Evolutionary conservation across 2,797 vertebrate species (phyloP).

Genomic region (Euphonia xanthogaster): DNA sequence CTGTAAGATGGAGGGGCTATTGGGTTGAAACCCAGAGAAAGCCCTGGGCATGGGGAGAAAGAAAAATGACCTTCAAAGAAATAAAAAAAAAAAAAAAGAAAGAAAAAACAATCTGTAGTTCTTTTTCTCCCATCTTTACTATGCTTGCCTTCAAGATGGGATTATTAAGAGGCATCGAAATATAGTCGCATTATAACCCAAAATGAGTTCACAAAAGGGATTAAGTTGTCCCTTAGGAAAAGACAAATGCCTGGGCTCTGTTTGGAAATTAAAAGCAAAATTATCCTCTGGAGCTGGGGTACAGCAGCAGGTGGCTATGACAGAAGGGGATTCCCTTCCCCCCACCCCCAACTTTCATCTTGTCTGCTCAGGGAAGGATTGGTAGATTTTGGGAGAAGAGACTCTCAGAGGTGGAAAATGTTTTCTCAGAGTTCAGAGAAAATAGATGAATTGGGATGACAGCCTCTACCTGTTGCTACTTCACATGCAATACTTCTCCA

Average conservation of each 20-base stretch:
- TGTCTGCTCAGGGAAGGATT: not conserved
- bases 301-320: rapidly evolving
- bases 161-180: not conserved
- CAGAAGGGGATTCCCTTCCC: not conserved
- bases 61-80: not conserved
- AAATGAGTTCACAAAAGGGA: not conserved
- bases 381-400: not conserved
- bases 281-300: not conserved
- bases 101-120: not conserved
- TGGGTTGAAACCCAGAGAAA: not conserved
- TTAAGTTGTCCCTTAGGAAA: not conserved
- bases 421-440: not conserved
- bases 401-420: not conserved
- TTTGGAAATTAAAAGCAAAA: not conserved
- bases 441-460: not conserved
- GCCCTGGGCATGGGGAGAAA: not conserved
- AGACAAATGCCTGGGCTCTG: not conserved
- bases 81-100: not conserved
- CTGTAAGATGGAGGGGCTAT: not conserved
- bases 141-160: not conserved
- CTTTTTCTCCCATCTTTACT: not conserved
- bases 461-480: not conserved
- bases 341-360: not conserved
- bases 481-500: not conserved
- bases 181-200: not conserved